Evolutionary conservation across 2,113 vertebrate species (phyloP).

Genomic region (Ondatra zibethicus): DNA sequence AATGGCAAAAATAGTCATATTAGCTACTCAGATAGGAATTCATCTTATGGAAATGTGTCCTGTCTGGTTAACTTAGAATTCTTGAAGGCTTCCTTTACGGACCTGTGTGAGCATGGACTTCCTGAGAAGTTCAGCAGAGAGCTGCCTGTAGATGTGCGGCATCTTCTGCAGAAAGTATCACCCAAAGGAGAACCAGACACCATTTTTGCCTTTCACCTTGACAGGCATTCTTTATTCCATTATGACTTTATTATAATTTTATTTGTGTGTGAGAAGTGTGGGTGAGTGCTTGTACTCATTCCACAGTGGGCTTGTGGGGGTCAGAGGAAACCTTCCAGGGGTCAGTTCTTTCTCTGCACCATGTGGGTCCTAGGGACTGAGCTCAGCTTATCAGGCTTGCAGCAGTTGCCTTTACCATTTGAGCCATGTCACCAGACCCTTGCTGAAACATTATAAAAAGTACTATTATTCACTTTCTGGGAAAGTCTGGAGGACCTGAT

Average conservation of each 20-base stretch:
- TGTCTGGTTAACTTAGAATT: slow-evolving; percentile 85
- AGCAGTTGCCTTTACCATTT: neutral
- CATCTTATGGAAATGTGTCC: neutral
- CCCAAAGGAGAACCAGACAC: neutral
- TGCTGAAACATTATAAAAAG: neutral
- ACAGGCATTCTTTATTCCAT: neutral
- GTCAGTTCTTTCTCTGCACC: neutral
- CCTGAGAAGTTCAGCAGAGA: slow-evolving; percentile 26
- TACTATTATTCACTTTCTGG: slow-evolving; percentile 23
- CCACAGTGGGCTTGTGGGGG: neutral
- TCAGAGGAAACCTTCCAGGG: neutral
- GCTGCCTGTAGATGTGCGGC: neutral
- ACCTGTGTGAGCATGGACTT: slow-evolving; percentile 83
- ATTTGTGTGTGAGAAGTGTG: neutral
- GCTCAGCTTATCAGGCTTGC: neutral
- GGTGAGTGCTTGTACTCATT: neutral
- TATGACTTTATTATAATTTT: neutral
- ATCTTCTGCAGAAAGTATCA: neutral
- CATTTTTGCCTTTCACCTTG: neutral
- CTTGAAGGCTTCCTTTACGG: slow-evolving; percentile 78
- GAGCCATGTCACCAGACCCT: too few relatives aligned
- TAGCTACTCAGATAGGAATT: slow-evolving; percentile 25
- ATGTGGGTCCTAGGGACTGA: neutral
- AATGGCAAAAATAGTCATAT: neutral
- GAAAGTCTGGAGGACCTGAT: neutral